Percentiles rank a stretch among this genome's conserved stretches.
These are phyloP conservation scores for Silvanus unidentatus DNA, from an alignment of 2,888 invertebrate genomes.

Conservation along the genomic window DNA sequence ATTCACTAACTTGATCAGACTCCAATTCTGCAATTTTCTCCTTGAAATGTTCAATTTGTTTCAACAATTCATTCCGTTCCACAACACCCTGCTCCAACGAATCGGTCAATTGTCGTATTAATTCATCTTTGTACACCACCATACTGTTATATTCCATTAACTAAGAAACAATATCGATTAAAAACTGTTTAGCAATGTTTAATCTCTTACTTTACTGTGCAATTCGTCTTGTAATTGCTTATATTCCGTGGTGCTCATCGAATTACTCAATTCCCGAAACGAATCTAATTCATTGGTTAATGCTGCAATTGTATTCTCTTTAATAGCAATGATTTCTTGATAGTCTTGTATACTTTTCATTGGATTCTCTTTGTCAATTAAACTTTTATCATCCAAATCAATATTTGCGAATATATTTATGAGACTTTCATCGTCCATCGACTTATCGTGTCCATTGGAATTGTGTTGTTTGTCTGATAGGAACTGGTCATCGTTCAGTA, in stretches of 20 bases:
- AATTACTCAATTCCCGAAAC: conserved; percentile 48
- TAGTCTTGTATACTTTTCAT: conserved; percentile 39
- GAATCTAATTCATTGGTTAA: conserved; percentile 49
- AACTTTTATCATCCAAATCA: conserved; percentile 40
- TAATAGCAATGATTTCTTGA: conserved; percentile 46
- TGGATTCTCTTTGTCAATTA: conserved; percentile 27
- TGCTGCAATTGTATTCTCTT: conserved; percentile 48
- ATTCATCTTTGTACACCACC: conserved; percentile 60
- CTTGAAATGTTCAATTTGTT: conserved; percentile 57
- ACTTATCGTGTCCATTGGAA: no score
- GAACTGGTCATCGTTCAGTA: conserved; percentile 36
- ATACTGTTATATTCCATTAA: conserved; percentile 68
- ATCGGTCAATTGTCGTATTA: conserved; percentile 66
- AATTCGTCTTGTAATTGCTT: conserved; percentile 67
- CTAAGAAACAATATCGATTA: conserved; percentile 41
- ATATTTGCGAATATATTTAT: conserved; percentile 40
- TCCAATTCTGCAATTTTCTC: conserved; percentile 54
- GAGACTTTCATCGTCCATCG: conserved; percentile 37
- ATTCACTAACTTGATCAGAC: conserved; percentile 14
- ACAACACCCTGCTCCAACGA: conserved; percentile 62
- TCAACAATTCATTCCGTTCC: conserved; percentile 56
- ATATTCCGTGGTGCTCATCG: conserved; percentile 62
- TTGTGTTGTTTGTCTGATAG: conserved; percentile 25
- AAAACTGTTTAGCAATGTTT: conserved; percentile 1
- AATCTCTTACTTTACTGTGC: conserved; percentile 56